A percentile compares a stretch with the other conserved stretches of the same genome.
phyloP scores from a whole-genome alignment of 2,888 invertebrate genomes.

The Cheilosia soror region DNA sequence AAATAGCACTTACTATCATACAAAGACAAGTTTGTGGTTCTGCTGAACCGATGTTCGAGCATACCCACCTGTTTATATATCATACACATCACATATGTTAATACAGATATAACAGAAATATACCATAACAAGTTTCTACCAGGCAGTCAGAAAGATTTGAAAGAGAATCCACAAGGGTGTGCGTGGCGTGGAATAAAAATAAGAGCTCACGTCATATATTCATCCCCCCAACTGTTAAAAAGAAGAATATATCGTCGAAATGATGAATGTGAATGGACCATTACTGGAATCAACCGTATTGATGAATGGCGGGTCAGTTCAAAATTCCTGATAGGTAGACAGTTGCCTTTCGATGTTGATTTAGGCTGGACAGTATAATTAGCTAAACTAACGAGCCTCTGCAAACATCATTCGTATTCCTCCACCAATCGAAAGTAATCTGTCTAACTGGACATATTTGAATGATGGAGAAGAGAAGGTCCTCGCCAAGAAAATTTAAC shows the following conservation, averaged over 20 bases:
- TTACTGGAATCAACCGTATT: background rate
- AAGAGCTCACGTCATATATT: background rate
- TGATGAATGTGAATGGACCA: background rate
- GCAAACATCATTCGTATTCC: background rate
- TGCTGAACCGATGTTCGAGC: too few relatives aligned
- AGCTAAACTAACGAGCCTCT: background rate
- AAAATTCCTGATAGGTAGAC: background rate
- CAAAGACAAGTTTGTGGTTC: too few relatives aligned
- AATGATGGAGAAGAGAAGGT: background rate
- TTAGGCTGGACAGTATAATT: constrained; percentile 18
- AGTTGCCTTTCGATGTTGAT: constrained; percentile 6
- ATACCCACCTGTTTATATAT: background rate
- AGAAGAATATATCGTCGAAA: background rate
- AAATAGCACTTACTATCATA: background rate
- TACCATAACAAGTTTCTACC: constrained; percentile 45
- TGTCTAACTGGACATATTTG: constrained; percentile 11
- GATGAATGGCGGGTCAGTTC: background rate
- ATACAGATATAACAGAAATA: constrained; percentile 35
- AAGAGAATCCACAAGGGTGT: background rate
- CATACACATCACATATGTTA: background rate
- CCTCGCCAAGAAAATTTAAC: background rate
- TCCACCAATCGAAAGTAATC: constrained; percentile 5
- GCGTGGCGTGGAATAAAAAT: too few relatives aligned
- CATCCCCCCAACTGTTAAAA: too few relatives aligned
- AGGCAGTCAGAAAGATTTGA: constrained; percentile 18